These are phyloP conservation scores for Drosophila neotestacea DNA, from an alignment of 2,888 invertebrate genomes.

Conservation along the genomic window DNA sequence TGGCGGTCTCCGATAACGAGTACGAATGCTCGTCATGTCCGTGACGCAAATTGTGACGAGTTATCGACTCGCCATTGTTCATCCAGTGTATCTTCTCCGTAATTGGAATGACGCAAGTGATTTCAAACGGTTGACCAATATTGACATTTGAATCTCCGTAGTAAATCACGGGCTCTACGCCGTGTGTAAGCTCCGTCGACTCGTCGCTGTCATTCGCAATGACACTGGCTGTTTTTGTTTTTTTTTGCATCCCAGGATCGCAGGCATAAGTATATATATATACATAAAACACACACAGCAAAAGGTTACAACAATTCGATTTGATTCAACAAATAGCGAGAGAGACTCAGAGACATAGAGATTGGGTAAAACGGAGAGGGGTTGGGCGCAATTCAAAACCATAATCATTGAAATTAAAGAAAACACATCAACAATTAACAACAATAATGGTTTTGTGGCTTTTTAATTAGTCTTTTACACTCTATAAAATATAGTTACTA, in stretches of 20 bases:
- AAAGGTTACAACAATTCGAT: slow-evolving; percentile 37
- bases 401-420: slow-evolving; percentile 49
- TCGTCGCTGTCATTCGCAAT: slow-evolving; percentile 69
- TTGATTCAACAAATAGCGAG: background rate
- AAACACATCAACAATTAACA: slow-evolving; percentile 50
- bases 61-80: slow-evolving; percentile 84
- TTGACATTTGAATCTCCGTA: slow-evolving; percentile 84
- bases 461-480: slow-evolving; percentile 54
- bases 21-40: slow-evolving; percentile 84
- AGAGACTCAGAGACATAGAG: slow-evolving; percentile 9
- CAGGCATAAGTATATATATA: slow-evolving; percentile 4
- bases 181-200: slow-evolving; percentile 74
- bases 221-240: slow-evolving; percentile 7
- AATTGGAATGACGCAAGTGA: slow-evolving; percentile 84
- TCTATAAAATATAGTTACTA: slow-evolving; percentile 46
- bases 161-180: slow-evolving; percentile 77
- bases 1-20: slow-evolving; percentile 80
- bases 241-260: background rate
- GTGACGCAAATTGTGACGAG: slow-evolving; percentile 84
- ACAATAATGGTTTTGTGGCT: slow-evolving; percentile 42
- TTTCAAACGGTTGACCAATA: slow-evolving; percentile 83
- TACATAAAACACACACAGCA: slow-evolving; percentile 41
- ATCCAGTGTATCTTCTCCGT: slow-evolving; percentile 84
- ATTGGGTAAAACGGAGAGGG: background rate
- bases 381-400: slow-evolving; percentile 23